Percentiles rank a stretch among this genome's conserved stretches.
Conservation (phyloP, 2,797 vertebrate species). For the Clamator glandarius region DNA sequence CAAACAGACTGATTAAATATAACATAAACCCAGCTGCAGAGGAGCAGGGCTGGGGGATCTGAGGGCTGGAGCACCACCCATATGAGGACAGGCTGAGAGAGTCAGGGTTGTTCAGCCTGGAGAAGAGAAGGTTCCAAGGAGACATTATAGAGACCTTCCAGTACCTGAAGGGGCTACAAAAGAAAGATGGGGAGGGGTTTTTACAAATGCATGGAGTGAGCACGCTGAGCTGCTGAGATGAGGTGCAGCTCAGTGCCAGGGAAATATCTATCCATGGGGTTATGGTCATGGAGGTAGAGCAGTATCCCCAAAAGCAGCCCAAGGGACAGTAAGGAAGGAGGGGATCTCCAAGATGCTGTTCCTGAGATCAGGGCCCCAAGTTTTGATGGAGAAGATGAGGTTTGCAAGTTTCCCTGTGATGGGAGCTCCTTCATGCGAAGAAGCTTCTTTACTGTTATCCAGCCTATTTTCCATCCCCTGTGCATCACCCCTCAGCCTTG, state of each 20-base stretch:
- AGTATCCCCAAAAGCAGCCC: not conserved
- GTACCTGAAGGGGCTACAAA: too few species aligned
- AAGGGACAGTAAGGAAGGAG: not conserved
- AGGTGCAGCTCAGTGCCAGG: not conserved
- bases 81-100: too few species aligned
- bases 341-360: not conserved
- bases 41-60: accelerated
- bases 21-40: not conserved
- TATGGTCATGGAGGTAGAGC: not conserved
- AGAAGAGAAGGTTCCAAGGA: too few species aligned
- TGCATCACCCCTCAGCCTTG: not conserved
- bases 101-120: too few species aligned
- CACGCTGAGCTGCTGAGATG: accelerated
- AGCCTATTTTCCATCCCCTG: not conserved
- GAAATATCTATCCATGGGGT: accelerated
- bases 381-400: not conserved
- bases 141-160: too few species aligned
- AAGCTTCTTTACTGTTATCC: not conserved
- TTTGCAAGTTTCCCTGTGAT: not conserved
- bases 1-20: not conserved
- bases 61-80: too few species aligned
- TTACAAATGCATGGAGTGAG: too few species aligned
- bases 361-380: not conserved
- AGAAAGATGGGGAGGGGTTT: too few species aligned
- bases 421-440: not conserved